Percentiles rank a stretch among this genome's conserved stretches.
These are phyloP conservation scores for Didymodactylos carnosus DNA, from an alignment of 2,888 invertebrate genomes.

Conservation along the genomic window DNA sequence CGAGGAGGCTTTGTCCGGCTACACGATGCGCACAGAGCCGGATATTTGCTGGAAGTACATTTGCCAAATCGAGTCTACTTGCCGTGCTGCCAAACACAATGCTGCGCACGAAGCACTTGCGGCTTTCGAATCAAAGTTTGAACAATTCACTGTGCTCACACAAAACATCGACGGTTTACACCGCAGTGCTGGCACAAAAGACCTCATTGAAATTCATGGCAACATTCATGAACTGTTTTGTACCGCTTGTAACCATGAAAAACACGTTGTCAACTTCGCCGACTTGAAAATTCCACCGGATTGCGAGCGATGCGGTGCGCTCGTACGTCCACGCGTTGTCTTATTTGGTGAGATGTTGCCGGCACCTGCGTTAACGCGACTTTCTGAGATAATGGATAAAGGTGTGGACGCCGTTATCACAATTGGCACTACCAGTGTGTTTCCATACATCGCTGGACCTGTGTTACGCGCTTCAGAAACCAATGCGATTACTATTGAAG, in stretches of 20 bases:
- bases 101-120: constrained; percentile 55
- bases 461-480: neutral
- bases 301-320: neutral
- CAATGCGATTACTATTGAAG: neutral
- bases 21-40: neutral
- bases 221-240: neutral
- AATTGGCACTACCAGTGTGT: neutral
- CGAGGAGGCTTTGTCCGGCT: neutral
- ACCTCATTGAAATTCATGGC: neutral
- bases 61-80: neutral
- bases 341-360: neutral
- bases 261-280: neutral
- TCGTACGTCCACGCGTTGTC: neutral
- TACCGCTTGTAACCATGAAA: neutral
- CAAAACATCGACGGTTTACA: constrained; percentile 50
- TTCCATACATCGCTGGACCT: neutral
- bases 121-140: constrained; percentile 43
- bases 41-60: neutral
- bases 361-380: neutral
- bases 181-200: constrained; percentile 21
- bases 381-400: neutral
- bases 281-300: neutral
- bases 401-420: neutral
- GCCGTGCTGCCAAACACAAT: neutral
- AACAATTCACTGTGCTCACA: constrained; percentile 40